Base-by-base conservation (phyloP, 2,888 invertebrate genomes). In the Ophraella communa region DNA sequence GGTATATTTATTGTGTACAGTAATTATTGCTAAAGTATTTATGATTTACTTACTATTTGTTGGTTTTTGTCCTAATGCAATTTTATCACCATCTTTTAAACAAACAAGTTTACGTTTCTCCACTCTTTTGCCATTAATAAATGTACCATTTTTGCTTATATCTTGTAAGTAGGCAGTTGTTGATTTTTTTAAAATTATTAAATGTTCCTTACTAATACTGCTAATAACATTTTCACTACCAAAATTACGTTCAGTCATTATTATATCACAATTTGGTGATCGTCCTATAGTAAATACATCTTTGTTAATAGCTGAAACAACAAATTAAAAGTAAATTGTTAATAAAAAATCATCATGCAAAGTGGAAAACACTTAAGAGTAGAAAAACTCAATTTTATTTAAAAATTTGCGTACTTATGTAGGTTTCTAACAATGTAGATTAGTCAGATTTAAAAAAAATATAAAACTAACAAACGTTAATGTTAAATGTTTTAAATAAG, bases 91-190 rank as follows among this genome's bases (percentile, higher is more conserved):
- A 55, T 64, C 47, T 20, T 55, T 68, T 20, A 70, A 57, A 8
- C 35, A 20, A 17, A 51, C 35, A 20, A 27, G 87, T 10, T 88
- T 88, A n/a, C 87, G 88, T 78, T 86, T 89, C 58, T 93, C 93
- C 71, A 95, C 86, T 78, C 85, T 85, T 66, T 84, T 83, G 10
- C 88, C 88, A 83, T 95, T 94, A 0, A 95, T 81, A 83, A 87
- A 95, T 0, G 95, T 95, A 0, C 95, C 95, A 84, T 95, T 95
- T 72, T 90, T 88, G 52, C 94, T 94, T 0, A 85, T 78, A 77
- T 95, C 95, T 76, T 88, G 85, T 3, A 93, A 73, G 54, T 74
- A 77, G 3, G 76, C 73, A 3, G 70, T 60, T 8, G 67, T 65
- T 17, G 39, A 17, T 47, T 85, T 86, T 71, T 85, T 83, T 20